Evolutionary conservation across 2,113 vertebrate genomes (phyloP).

Genomic region (Gymnocephalus cernua): DNA sequence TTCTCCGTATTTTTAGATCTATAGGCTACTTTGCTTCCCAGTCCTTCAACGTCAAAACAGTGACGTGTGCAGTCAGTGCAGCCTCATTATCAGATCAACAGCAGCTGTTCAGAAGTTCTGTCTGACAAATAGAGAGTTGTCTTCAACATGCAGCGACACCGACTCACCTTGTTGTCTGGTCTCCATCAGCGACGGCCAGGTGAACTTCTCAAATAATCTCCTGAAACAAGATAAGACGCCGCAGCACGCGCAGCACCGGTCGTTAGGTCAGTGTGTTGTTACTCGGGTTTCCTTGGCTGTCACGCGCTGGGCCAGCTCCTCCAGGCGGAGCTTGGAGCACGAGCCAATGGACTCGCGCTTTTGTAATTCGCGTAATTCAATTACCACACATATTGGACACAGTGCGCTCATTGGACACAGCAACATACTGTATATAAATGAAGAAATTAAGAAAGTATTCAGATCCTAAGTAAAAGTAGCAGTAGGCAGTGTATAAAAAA

Average conservation of each 20-base stretch:
- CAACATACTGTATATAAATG: background rate
- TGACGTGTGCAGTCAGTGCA: conserved; percentile 3
- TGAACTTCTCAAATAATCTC: conserved; percentile 25
- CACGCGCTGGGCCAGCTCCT: conserved; percentile 52
- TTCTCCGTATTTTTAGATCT: background rate
- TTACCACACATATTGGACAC: background rate
- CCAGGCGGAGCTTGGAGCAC: conserved; percentile 63
- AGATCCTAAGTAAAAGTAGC: background rate
- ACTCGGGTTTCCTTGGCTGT: conserved; percentile 47
- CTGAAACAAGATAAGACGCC: background rate
- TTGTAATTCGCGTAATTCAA: conserved; percentile 2
- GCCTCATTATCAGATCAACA: conserved; percentile 29
- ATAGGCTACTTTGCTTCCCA: background rate
- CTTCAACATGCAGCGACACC: no score
- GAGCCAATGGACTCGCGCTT: conserved; percentile 47
- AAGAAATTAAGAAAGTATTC: background rate
- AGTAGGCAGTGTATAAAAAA: background rate
- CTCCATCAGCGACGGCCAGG: conserved; percentile 75
- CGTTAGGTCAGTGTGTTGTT: conserved; percentile 24
- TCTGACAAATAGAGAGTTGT: background rate
- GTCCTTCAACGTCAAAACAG: background rate
- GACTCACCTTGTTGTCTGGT: conserved; percentile 83
- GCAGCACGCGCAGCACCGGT: conserved; percentile 30
- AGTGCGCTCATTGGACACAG: background rate
- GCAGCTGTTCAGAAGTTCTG: background rate